These are phyloP conservation scores for Siniperca obscura DNA, from an alignment of 2,797 vertebrate species.

Conservation along the genomic window DNA sequence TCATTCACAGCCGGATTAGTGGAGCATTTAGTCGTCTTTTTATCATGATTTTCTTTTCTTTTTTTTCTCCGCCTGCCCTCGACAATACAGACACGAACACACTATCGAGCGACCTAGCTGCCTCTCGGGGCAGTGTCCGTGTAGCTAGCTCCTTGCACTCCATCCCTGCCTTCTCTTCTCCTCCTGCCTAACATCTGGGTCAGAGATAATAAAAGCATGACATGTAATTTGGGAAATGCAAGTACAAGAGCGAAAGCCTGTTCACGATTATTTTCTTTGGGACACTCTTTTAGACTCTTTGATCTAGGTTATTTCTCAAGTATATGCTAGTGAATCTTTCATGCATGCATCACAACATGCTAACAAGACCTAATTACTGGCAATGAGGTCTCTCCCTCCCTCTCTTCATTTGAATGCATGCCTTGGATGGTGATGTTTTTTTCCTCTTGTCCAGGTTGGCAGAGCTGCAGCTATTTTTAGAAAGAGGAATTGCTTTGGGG, in stretches of 20 bases:
- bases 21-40: constrained; percentile 67
- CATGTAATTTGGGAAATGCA: background rate
- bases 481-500: constrained; percentile 64
- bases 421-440: constrained; percentile 7
- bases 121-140: constrained; percentile 22
- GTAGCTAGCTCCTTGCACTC: constrained; percentile 22
- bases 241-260: background rate
- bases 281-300: too few relatives aligned
- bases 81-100: constrained; percentile 43
- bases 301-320: background rate
- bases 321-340: background rate
- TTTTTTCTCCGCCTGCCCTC: constrained; percentile 2
- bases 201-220: constrained; percentile 35
- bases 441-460: constrained; percentile 43
- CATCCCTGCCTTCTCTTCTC: background rate
- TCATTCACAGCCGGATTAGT: constrained; percentile 86
- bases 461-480: constrained; percentile 72
- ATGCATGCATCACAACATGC: background rate
- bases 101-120: constrained; percentile 3
- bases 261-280: background rate
- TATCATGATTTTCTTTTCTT: constrained; percentile 43
- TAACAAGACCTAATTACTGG: background rate
- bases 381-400: background rate
- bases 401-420: constrained; percentile 36
- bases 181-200: constrained; percentile 43